Evolutionary conservation across 2,797 vertebrate species (phyloP).

Genomic region (Adrianichthys oophorus): DNA sequence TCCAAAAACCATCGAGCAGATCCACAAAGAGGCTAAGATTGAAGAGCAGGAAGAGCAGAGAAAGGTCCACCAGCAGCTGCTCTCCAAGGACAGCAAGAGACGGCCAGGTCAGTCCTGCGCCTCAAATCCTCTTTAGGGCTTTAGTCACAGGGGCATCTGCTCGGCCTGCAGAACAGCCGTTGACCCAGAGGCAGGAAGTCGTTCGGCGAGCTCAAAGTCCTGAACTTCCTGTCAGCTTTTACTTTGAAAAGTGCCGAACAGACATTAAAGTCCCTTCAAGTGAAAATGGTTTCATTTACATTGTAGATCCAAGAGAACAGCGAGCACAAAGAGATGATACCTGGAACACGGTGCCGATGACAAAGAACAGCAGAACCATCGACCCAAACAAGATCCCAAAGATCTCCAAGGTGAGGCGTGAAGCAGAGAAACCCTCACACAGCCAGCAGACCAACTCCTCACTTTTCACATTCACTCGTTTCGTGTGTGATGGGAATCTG

Average conservation of each 20-base stretch:
- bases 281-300: not conserved
- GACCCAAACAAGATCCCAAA: constrained; percentile 98
- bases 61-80: constrained; percentile 94
- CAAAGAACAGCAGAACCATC: constrained; percentile 95
- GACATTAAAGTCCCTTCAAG: not conserved
- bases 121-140: constrained; percentile 69
- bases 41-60: constrained; percentile 98
- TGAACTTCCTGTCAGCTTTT: not conserved
- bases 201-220: not conserved
- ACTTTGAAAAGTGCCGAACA: not conserved
- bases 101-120: constrained; percentile 83
- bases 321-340: constrained; percentile 89
- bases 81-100: constrained; percentile 94
- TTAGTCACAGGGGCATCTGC: constrained; percentile 39
- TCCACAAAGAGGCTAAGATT: constrained; percentile 97
- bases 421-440: no score
- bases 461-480: no score
- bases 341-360: constrained; percentile 96
- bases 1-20: constrained; percentile 98
- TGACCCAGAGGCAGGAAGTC: constrained; percentile 51
- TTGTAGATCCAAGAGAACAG: constrained; percentile 59
- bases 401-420: constrained; percentile 91
- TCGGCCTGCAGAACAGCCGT: constrained; percentile 48
- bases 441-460: no score
- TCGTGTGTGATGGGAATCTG: no score